Evolutionary conservation across 2,888 invertebrate genomes (phyloP), one percentile per base, ranked within the genome.

Genomic region (Diaperis boleti): DNA sequence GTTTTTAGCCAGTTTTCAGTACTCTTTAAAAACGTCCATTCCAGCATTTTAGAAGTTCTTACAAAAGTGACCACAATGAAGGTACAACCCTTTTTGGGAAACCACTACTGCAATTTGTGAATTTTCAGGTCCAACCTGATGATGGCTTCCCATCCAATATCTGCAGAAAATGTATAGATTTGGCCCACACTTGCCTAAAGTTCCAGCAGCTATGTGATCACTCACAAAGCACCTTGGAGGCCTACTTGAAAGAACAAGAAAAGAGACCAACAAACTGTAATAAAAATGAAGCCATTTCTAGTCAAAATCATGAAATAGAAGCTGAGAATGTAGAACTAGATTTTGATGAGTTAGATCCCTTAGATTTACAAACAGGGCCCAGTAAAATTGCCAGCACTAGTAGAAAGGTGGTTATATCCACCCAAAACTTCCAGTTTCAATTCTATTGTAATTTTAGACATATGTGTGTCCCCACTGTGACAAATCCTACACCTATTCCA

Each of bases 201-300:
- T 75, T 76, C 54, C 74, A 75, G 61, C 69, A 69, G 33, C 71
- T 71, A 15, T 75, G 75, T 52, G 73, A 75, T 52, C 67, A 72
- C 26, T 75, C 76, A 1, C 73, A 75, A 57, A 56, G 57, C 29
- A 69, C 74, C 33, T 62, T 75, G 47, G 71, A 74, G 31, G 47
- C 68, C 1, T 75, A 70, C 56, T 15, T 73, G 14, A 62, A 65
- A 14, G 67, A 72, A 49, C n/a, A n/a, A n/a, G n/a, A n/a, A n/a
- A n/a, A n/a, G n/a, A n/a, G n/a, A n/a, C n/a, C n/a, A n/a, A n/a
- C n/a, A n/a, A n/a, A n/a, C n/a, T n/a, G n/a, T n/a, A n/a, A n/a
- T n/a, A n/a, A n/a, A n/a, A n/a, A n/a, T n/a, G n/a, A n/a, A n/a
- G n/a, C n/a, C n/a, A n/a, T n/a, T n/a, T n/a, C n/a, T n/a, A n/a